Conservation (phyloP, 1,140 invertebrate genomes). For the Aphis gossypii region DNA sequence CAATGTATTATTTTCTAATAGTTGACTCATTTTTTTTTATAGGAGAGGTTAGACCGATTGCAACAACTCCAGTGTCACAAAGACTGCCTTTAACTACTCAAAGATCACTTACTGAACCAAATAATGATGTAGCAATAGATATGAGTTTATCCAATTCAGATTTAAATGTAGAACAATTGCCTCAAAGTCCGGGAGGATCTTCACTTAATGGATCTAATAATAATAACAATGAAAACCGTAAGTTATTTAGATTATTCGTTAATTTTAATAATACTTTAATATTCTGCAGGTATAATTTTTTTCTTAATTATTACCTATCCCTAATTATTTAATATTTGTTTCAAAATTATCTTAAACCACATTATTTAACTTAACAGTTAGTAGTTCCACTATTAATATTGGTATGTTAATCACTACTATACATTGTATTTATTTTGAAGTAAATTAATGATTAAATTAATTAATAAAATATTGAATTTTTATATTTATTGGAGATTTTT, state of each 20-base stretch:
- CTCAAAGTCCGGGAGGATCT: constrained; percentile 59
- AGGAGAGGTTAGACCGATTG: constrained; percentile 19
- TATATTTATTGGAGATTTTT: neutral
- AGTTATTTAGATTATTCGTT: neutral
- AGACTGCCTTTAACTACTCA: constrained; percentile 30
- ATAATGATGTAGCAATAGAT: constrained; percentile 49
- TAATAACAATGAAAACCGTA: constrained; percentile 55
- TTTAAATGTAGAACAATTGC: constrained; percentile 60
- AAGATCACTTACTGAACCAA: constrained; percentile 1
- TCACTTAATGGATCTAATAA: constrained; percentile 62
- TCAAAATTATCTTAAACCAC: neutral
- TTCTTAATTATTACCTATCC: neutral
- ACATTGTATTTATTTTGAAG: neutral
- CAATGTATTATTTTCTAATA: neutral
- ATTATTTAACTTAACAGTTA: neutral
- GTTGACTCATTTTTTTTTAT: neutral
- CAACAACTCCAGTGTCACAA: constrained; percentile 42
- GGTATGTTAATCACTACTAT: neutral
- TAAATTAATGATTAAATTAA: neutral
- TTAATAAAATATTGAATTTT: neutral
- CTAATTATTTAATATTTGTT: neutral
- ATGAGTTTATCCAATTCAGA: constrained; percentile 59
- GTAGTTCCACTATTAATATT: neutral
- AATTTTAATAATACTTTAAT: neutral
- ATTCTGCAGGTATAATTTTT: neutral